Base-by-base conservation (phyloP, 2,888 invertebrate species). In the Drosophila leonis region DNA sequence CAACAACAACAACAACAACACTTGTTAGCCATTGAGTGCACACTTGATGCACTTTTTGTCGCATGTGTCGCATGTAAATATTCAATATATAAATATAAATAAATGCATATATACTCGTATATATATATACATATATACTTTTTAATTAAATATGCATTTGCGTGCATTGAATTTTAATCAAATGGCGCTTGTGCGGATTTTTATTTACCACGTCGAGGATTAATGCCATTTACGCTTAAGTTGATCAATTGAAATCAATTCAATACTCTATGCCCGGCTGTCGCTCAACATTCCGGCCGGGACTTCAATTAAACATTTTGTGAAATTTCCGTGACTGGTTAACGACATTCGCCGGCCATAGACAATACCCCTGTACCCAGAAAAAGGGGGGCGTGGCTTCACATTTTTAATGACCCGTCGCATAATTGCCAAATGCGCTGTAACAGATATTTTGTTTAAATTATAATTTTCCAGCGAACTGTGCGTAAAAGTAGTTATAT, bases 61-160 rank as follows among this genome's bases (percentile, higher is more conserved):
- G 69, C 75, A 72, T 70, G 60, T 77, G 74, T 69, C 65, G 39
- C 64, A 65, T 29, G 54, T 33, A 71, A 41, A 67, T 49, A 31
- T 68, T 27, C 20, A 67, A 48, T 65, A 31, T 46, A 31, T 42
- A 54, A 15, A 33, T 49, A 56, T 44, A 55, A 49, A 49, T 59
- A 57, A 44, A 57, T 37, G 15, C 10, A 35, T 15, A 20, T 15
- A 44, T 41, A 41, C 2, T 1, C 10, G 0, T 37, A 60, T 27
- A 15, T 8, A 65, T 57, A 39, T 57, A 64, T 46, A 39, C 46
- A 66, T 51, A 61, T 65, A 41, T 46, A 44, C 20, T 59, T 72
- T 75, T 88, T 88, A 88, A 88, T 89, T 89, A 89, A 88, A 84
- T 81, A 83, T 77, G 70, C 83, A 83, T 78, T 88, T 79, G 71